phyloP scores from a whole-genome alignment of 1,140 invertebrate species.

The Pogonomyrmex barbatus region DNA sequence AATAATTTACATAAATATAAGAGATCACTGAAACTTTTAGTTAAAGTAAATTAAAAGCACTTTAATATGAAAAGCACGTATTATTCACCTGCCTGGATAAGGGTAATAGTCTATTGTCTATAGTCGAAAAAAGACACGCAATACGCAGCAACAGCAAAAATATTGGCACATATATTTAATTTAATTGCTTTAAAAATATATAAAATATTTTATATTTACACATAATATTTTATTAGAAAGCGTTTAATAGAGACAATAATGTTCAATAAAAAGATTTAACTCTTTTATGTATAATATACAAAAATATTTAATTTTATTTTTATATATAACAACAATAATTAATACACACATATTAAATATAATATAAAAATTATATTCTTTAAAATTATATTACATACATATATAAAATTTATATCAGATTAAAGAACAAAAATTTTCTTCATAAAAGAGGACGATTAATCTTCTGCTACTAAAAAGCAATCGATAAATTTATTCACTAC shows the following conservation, averaged over 20 bases:
- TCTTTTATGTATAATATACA: too few relatives aligned
- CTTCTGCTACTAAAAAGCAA: background rate
- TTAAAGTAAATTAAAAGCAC: conserved; percentile 61
- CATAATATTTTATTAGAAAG: background rate
- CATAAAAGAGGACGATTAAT: conserved; percentile 61
- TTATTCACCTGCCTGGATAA: conserved; percentile 75
- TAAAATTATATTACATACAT: background rate
- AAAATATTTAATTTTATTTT: conserved; percentile 24
- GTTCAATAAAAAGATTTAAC: background rate
- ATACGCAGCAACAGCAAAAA: conserved; percentile 57
- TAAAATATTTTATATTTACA: background rate
- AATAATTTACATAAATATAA: conserved; percentile 21
- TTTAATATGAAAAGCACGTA: conserved; percentile 77
- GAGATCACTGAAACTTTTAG: conserved; percentile 47
- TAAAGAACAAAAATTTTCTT: background rate
- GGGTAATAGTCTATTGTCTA: conserved; percentile 70
- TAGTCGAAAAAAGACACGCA: conserved; percentile 28
- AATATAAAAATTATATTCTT: background rate
- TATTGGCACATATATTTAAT: conserved; percentile 64
- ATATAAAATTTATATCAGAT: conserved; percentile 1
- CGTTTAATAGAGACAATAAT: background rate
- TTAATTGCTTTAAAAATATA: background rate
- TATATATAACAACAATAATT: background rate
- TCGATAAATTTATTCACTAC: conserved; percentile 57
- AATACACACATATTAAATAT: background rate